Conservation (phyloP, 2,888 invertebrate genomes). For the Scaptomyza flava region DNA sequence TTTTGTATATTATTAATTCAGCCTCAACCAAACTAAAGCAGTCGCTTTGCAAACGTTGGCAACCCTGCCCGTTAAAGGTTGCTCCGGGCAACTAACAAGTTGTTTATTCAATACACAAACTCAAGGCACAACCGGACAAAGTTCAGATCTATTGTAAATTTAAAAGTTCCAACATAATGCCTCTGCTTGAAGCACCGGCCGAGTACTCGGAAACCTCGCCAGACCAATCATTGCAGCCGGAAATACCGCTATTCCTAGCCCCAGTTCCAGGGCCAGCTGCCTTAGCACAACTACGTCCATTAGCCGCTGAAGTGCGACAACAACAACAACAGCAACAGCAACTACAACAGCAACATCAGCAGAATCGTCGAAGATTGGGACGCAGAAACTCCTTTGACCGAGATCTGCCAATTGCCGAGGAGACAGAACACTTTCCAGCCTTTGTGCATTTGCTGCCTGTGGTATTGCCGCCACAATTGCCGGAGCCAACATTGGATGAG, state of each 20-base stretch:
- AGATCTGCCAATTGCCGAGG: slow-evolving; percentile 77
- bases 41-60: neutral
- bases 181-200: slow-evolving; percentile 78
- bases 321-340: slow-evolving; percentile 45
- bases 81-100: slow-evolving; percentile 25
- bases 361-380: slow-evolving; percentile 45
- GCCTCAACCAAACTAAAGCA: neutral
- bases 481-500: slow-evolving; percentile 87
- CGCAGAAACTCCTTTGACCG: slow-evolving; percentile 71
- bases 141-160: neutral
- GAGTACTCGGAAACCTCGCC: slow-evolving; percentile 79
- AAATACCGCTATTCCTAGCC: slow-evolving; percentile 52
- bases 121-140: slow-evolving; percentile 24
- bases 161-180: slow-evolving; percentile 59
- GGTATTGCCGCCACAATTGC: slow-evolving; percentile 84
- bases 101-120: slow-evolving; percentile 56
- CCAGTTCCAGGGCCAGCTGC: slow-evolving; percentile 57
- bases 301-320: slow-evolving; percentile 48
- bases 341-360: slow-evolving; percentile 27
- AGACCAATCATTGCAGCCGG: slow-evolving; percentile 81
- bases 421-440: slow-evolving; percentile 76
- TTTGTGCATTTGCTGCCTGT: slow-evolving; percentile 85
- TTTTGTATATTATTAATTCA: neutral
- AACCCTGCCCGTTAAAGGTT: slow-evolving; percentile 42
- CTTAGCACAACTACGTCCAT: slow-evolving; percentile 53